Evolutionary conservation across 2,888 invertebrate genomes (phyloP), one percentile per base, ranked within the genome.

Genomic region (Rhagonycha fulva): DNA sequence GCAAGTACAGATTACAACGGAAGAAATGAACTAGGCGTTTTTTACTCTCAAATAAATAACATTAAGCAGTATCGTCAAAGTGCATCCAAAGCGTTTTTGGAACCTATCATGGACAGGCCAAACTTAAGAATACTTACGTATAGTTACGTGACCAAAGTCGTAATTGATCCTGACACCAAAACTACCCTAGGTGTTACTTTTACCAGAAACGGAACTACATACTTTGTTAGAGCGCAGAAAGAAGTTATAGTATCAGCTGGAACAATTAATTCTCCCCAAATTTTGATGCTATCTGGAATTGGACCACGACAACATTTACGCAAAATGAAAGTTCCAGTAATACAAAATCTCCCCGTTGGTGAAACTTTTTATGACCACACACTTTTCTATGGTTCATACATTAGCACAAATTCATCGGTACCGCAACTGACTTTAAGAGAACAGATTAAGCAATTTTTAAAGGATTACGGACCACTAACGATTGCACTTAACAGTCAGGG

Each of bases 271-370:
- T 94, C 95, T 0, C 95, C 96, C 0, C 96, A 96, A 85, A 86
- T 96, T 10, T 86, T 97, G 67, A 93, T 96, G 94, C 86, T 96
- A 11, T 96, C 96, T 0, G 96, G 96, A 11, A 88, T 96, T 24
- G 94, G 94, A 0, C 94, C 94, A 0, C 86, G 84, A 14, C 87
- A 90, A 0, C 91, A 94, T 83, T 87, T 94, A 4, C 80, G 85
- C 3, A 87, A 90, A 62, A 82, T 91, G 9, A 89, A 89, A 3
- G 93, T 95, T 70, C 84, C 89, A 0, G 89, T 92, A 4, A 83
- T 94, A 62, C 89, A 91, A 76, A 90, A 95, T 84, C 89, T 94
- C 3, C 92, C 91, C 0, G 95, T 95, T 0, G 95, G 95, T 7
- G 90, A 91, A 81, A 95, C 95, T 86, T 89, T 95, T 0, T 94